Percentiles rank a stretch among this genome's conserved stretches.
phyloP scores from a whole-genome alignment of 2,113 vertebrate species.

The Terrapene triunguis region DNA sequence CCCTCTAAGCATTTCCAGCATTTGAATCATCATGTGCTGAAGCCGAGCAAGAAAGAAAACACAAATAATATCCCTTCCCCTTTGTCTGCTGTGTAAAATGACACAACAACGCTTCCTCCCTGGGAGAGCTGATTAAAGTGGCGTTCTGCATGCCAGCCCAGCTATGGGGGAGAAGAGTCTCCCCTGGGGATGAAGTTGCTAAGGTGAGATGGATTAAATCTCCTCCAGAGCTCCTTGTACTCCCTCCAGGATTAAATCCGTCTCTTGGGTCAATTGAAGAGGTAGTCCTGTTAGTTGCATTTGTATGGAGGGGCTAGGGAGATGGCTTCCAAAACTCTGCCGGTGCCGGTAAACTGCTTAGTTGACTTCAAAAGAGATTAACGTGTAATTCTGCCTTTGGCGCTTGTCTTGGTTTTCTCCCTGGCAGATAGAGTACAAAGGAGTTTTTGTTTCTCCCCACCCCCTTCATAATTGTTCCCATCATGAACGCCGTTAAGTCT shows the following conservation, averaged over 20 bases:
- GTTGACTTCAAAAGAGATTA: not conserved
- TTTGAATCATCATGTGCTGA: not conserved
- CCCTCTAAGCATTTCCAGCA: not conserved
- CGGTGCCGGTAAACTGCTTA: not conserved
- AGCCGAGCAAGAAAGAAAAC: not conserved
- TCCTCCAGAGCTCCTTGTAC: not conserved
- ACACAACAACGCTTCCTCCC: not conserved
- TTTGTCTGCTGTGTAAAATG: not conserved
- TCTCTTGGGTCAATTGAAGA: not conserved
- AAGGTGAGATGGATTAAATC: not conserved
- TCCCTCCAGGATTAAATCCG: not conserved
- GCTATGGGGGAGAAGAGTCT: not conserved
- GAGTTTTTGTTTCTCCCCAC: not conserved
- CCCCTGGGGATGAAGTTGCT: not conserved
- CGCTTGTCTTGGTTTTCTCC: not conserved
- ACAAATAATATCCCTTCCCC: not conserved
- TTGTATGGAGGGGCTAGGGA: not conserved
- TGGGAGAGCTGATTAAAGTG: not conserved
- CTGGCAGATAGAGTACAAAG: rapidly evolving
- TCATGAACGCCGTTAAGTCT: not conserved
- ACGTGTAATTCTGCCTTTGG: not conserved
- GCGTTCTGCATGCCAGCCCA: not conserved
- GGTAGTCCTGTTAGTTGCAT: not conserved
- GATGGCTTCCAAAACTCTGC: not conserved
- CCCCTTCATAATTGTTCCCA: not conserved